These are phyloP conservation scores for Drosophila suzukii DNA, from an alignment of 1,140 invertebrate species.

Conservation along the genomic window DNA sequence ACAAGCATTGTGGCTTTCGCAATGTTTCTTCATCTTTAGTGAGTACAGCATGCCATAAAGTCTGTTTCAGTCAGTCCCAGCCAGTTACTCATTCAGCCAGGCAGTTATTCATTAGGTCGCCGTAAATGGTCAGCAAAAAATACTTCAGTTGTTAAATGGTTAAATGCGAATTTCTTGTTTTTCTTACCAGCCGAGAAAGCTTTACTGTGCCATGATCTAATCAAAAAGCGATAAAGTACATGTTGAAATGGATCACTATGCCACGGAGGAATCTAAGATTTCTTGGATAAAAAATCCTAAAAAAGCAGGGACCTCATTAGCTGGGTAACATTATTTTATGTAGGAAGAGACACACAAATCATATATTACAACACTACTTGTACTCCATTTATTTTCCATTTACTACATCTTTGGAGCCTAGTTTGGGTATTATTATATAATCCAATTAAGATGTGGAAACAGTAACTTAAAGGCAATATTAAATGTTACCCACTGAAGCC, in stretches of 20 bases:
- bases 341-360: background rate
- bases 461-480: conserved; percentile 35
- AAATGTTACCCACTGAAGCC: conserved; percentile 42
- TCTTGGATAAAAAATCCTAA: background rate
- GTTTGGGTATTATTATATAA: conserved; percentile 18
- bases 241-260: conserved; percentile 23
- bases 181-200: conserved; percentile 10
- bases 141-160: conserved; percentile 54
- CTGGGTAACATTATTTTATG: background rate
- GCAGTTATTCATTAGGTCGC: conserved; percentile 63
- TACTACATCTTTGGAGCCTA: background rate
- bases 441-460: conserved; percentile 40
- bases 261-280: background rate
- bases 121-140: conserved; percentile 69
- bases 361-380: too few relatives aligned
- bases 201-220: conserved; percentile 36
- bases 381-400: background rate
- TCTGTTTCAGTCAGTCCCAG: conserved; percentile 39
- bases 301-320: background rate
- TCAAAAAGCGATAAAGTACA: conserved; percentile 41
- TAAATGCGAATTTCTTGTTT: conserved; percentile 77
- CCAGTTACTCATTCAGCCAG: conserved; percentile 48
- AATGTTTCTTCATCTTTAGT: conserved; percentile 46
- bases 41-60: conserved; percentile 46
- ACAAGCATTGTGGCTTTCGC: conserved; percentile 11